Base-by-base conservation (phyloP, 2,113 vertebrate genomes). In the Pantherophis guttatus region DNA sequence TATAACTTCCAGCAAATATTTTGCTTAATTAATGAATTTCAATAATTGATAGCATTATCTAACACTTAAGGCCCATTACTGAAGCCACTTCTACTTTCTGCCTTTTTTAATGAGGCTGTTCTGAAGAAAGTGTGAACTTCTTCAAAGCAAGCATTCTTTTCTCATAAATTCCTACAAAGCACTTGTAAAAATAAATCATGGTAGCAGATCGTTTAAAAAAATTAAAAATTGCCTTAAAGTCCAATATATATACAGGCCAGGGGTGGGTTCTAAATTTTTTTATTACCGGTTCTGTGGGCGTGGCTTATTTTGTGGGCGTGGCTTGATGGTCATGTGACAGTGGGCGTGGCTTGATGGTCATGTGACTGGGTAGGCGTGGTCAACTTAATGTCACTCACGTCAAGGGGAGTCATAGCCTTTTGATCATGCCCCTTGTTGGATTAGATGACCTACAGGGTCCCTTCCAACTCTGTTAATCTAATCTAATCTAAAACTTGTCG, bases 21-120 rank as follows among this genome's bases (percentile, higher is more conserved):
- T 98, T 95, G 93, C 96, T 95, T 95, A 97, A 98, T 97, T 97
- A 97, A 97, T 97, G 93, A 95, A 95, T 95, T 97, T 96, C 91
- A 96, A n/a, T 97, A 97, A 97, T 96, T 96, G 92, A 95, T 96
- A 95, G 62, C 91, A 96, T 57, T 94, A 96, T 95, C 94, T 92
- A 87, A 96, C 89, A 93, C 95, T 96, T 97, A 96, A 95, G 94
- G 50, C 95, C 65, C 86, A 90, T 95, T 95, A 95, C 94, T 96
- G 95, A 97, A 95, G 53, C 29, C 39, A 93, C 24, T 91, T 94
- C 93, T 94, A 65, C 88, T 94, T 96, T 95, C 90, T 95, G 95
- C 93, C 93, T 94, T 95, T 62, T 96, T 96, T 96, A 97, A 95
- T 96, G 93, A 97, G 90, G 85, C 44, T 95, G 70, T 89, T 89